Evolutionary conservation across 2,113 vertebrate genomes (phyloP).

Genomic region (Cryptomyrus ogoouensis): DNA sequence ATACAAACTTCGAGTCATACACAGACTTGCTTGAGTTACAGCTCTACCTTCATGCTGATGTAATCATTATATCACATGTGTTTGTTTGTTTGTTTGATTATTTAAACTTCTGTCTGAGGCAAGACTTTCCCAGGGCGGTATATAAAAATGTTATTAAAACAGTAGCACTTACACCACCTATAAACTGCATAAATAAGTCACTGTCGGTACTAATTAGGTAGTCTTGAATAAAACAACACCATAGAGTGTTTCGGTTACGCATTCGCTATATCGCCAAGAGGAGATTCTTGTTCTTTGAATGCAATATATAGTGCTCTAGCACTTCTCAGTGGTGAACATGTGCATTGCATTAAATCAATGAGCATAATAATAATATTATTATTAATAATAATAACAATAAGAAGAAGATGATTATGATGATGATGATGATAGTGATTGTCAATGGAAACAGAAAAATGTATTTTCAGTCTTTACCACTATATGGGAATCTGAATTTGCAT

Average conservation of each 20-base stretch:
- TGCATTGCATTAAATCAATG: background rate
- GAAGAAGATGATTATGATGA: background rate
- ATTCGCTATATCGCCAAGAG: too few species aligned
- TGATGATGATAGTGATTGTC: background rate
- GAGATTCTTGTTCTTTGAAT: background rate
- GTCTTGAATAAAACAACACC: background rate
- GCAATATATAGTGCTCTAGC: background rate
- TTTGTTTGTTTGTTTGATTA: background rate
- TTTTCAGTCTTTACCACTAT: background rate
- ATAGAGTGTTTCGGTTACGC: background rate
- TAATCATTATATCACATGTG: background rate
- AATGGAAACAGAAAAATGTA: background rate
- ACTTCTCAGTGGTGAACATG: slow-evolving; percentile 2
- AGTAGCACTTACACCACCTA: background rate
- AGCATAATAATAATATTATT: background rate
- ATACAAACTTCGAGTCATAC: background rate
- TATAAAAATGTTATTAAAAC: background rate
- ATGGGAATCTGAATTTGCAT: background rate
- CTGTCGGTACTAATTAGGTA: background rate
- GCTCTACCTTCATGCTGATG: background rate
- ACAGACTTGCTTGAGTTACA: background rate
- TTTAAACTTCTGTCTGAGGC: background rate
- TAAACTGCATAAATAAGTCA: slow-evolving; percentile 1
- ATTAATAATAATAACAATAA: background rate
- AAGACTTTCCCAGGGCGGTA: background rate